Base-by-base conservation (phyloP, 2,888 invertebrate genomes). In the Drosophila austrosaltans region DNA sequence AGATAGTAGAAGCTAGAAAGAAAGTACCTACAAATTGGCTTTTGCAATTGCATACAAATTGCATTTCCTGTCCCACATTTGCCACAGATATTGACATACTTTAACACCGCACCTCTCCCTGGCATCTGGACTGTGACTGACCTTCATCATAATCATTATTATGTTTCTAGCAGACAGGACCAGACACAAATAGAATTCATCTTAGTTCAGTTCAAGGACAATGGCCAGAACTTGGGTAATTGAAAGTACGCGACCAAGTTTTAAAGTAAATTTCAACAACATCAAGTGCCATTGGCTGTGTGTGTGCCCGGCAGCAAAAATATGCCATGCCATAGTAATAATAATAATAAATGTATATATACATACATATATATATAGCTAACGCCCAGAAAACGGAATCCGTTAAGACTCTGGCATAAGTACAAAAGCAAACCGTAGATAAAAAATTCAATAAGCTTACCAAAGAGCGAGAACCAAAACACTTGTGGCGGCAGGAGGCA, bases 361-460 rank as follows among this genome's bases (percentile, higher is more conserved):
- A 53, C 4, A 20, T 36, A 57, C 10, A 58, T n/a, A 22, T 25
- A 53, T 12, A 7, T 36, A 57, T 36, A 58, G 7, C 12, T 22
- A 48, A 48, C 48, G 48, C 22, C 48, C 22, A 48, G 48, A 48
- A 25, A 12, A 25, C 2, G 48, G 22, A 48, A 48, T 48, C 67
- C 75, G 58, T 53, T 58, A 75, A 69, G 85, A 72, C 70, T 67
- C 75, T 76, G 77, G 72, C 80, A 65, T 87, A 82, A 83, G 82
- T 79, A 79, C 72, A 81, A 84, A 74, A 69, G 66, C 87, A 88
- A 88, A 84, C 89, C 72, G 71, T 78, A 72, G 79, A 87, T 72
- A 88, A 69, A 87, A 88, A 87, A 78, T 84, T 88, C 83, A 84
- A 84, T 84, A 84, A 84, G 89, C 48, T 48, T 25, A 48, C 48